Conservation (phyloP, 2,113 vertebrate species). For the Puma concolor region DNA sequence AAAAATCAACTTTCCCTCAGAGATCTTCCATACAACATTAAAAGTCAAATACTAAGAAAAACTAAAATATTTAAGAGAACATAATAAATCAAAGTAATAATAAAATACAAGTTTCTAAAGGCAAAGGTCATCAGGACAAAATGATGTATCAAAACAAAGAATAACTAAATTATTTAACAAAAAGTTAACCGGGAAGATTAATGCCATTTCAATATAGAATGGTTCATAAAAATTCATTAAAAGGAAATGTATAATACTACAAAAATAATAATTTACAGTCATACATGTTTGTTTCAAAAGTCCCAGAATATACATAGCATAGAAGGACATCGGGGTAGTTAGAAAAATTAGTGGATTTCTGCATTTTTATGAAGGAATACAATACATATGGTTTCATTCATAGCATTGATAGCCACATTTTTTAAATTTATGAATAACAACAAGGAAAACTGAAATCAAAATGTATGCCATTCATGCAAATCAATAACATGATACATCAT, state of each 20-base stretch:
- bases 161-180: background rate
- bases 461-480: background rate
- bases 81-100: slow-evolving; percentile 3
- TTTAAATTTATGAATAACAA: background rate
- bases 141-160: background rate
- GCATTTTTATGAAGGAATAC: background rate
- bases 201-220: background rate
- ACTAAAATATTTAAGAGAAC: background rate
- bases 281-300: background rate
- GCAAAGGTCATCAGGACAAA: background rate
- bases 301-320: background rate
- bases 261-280: background rate
- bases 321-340: background rate
- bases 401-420: background rate
- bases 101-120: background rate
- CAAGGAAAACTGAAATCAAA: background rate
- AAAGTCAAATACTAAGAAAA: slow-evolving; percentile 2
- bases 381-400: background rate
- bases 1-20: background rate
- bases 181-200: background rate
- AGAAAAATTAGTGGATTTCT: slow-evolving; percentile 30
- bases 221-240: slow-evolving; percentile 23
- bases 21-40: background rate
- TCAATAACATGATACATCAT: background rate
- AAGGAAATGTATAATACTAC: background rate